A percentile compares a stretch with the other conserved stretches of the same genome.
These are phyloP conservation scores for Ceryle rudis DNA, from an alignment of 2,797 vertebrate genomes.

Conservation along the genomic window DNA sequence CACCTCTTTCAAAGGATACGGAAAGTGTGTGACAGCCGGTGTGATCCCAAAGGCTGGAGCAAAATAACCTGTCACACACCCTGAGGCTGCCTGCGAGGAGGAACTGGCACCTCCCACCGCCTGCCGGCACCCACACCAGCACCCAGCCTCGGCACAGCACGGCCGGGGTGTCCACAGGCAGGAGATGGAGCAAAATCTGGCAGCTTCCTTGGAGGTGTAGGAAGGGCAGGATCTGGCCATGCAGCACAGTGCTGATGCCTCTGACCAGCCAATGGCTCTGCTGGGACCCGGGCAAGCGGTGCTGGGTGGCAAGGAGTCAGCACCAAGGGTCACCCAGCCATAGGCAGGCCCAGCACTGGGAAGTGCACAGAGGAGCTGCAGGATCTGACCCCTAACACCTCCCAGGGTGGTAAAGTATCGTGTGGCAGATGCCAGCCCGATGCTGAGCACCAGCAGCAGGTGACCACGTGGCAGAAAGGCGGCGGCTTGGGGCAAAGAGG, in stretches of 20 bases:
- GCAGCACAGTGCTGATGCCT: accelerated
- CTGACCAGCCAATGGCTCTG: accelerated
- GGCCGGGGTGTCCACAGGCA: not conserved
- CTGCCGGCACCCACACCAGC: not conserved
- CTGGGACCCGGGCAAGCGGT: accelerated
- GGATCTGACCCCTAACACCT: not conserved
- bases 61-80: not conserved
- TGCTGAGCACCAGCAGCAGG: not conserved
- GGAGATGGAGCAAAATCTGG: not conserved
- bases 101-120: not conserved
- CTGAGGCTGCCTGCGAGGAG: not conserved
- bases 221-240: not conserved
- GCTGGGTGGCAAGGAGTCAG: not conserved
- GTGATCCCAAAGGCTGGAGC: not conserved
- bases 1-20: not conserved
- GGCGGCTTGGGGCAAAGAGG: accelerated
- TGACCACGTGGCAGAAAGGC: accelerated
- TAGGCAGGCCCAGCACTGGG: not conserved
- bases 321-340: accelerated
- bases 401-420: accelerated
- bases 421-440: accelerated
- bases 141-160: not conserved
- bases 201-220: not conserved
- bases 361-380: accelerated
- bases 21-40: not conserved